Evolutionary conservation across 37 sponge, comb jelly and placozoan species (phyloP).

Genomic region (Mnemiopsis leidyi): DNA sequence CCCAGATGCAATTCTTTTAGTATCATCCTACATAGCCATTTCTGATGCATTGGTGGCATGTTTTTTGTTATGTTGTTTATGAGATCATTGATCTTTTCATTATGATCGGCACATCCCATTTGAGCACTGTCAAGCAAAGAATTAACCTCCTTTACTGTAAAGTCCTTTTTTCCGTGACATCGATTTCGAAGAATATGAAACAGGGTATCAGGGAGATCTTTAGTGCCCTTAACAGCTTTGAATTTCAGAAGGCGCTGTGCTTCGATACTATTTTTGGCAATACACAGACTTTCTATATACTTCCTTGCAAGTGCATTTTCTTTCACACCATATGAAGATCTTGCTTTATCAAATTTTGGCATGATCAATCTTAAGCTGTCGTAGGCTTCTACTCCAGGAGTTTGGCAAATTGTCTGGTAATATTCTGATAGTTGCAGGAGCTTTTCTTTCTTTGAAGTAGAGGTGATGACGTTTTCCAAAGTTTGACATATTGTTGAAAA

Average conservation of each 20-base stretch:
- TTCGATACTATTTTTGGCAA: constrained; percentile 84
- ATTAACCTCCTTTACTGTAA: constrained; percentile 81
- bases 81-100: constrained; percentile 75
- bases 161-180: constrained; percentile 85
- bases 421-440: not conserved
- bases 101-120: constrained; percentile 73
- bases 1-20: constrained; percentile 92
- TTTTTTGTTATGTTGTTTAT: constrained; percentile 75
- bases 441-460: constrained; percentile 8
- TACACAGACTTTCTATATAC: constrained; percentile 92
- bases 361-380: not conserved
- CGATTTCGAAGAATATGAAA: constrained; percentile 81
- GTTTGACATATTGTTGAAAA: constrained; percentile 1
- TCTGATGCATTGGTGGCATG: constrained; percentile 87
- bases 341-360: constrained; percentile 51
- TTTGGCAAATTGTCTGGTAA: not conserved
- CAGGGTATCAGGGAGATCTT: constrained; percentile 89
- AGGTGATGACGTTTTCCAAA: not conserved
- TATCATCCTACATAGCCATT: constrained; percentile 97
- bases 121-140: constrained; percentile 73
- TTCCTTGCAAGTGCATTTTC: constrained; percentile 77
- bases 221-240: constrained; percentile 66
- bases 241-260: constrained; percentile 92
- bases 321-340: constrained; percentile 48
- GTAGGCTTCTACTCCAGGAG: not conserved